Conservation (phyloP, 2,113 vertebrate genomes). For the Indicator maculatus region DNA sequence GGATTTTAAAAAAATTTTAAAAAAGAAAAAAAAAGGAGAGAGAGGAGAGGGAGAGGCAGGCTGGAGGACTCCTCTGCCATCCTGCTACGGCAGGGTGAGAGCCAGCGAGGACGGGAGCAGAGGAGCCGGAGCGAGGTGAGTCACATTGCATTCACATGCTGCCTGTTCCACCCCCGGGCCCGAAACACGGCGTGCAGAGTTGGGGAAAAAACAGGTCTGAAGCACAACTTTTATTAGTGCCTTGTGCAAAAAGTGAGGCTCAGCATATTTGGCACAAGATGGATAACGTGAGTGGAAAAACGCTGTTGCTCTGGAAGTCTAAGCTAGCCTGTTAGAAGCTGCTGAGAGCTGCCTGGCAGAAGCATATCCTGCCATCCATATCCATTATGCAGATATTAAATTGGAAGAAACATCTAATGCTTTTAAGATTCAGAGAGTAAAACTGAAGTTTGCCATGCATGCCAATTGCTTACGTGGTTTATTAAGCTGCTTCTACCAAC, state of each 20-base stretch:
- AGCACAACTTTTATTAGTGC: constrained; percentile 13
- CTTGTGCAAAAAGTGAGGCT: neutral
- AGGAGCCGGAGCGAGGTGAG: constrained; percentile 48
- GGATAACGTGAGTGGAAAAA: neutral
- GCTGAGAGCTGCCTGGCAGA: neutral
- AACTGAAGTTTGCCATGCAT: constrained; percentile 16
- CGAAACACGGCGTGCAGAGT: neutral
- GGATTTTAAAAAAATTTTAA: neutral
- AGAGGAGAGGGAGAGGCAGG: neutral
- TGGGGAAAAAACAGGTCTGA: neutral
- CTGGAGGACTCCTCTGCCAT: constrained; percentile 19
- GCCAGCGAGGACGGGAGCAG: constrained; percentile 15
- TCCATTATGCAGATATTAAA: constrained; percentile 44
- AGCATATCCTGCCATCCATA: constrained; percentile 11
- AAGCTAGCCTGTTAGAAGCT: neutral
- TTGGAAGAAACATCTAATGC: constrained; percentile 42
- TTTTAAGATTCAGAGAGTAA: constrained; percentile 58
- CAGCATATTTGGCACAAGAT: neutral
- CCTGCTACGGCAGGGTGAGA: neutral
- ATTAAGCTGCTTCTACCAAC: constrained; percentile 26
- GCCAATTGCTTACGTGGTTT: constrained; percentile 12
- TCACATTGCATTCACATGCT: neutral
- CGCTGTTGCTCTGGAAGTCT: neutral
- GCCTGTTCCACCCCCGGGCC: neutral
- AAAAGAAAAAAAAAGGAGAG: neutral